These are phyloP conservation scores for Clarias magur DNA, from an alignment of 2,113 vertebrate species.

Conservation along the genomic window DNA sequence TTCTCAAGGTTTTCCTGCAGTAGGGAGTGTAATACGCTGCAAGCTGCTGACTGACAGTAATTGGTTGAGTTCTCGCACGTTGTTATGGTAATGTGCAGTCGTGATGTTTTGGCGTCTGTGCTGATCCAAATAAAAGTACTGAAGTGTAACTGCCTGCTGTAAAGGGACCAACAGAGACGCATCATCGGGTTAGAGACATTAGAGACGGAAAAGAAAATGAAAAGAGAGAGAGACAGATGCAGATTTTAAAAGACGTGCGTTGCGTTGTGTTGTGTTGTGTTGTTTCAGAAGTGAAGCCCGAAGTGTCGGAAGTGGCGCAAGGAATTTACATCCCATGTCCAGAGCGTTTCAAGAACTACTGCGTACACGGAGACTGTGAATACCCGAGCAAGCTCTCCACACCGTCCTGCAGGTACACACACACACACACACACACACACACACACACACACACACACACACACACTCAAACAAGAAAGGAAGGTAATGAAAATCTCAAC, in stretches of 20 bases:
- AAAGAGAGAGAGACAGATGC: not conserved
- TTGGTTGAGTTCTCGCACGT: slow-evolving; percentile 9
- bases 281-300: slow-evolving; percentile 79
- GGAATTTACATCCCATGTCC: slow-evolving; percentile 92
- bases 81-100: not conserved
- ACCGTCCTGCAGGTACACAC: slow-evolving; percentile 91
- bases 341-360: slow-evolving; percentile 92
- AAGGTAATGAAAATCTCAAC: not conserved
- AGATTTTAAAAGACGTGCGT: not conserved
- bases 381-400: slow-evolving; percentile 86
- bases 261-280: slow-evolving; percentile 24
- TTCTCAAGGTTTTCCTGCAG: not conserved
- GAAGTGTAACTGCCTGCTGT: not conserved
- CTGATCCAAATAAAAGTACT: slow-evolving; percentile 22
- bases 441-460: slow-evolving; percentile 50
- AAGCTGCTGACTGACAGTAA: slow-evolving; percentile 30
- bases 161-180: not conserved
- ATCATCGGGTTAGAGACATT: not conserved
- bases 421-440: slow-evolving; percentile 24
- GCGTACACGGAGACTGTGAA: slow-evolving; percentile 95
- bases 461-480: slow-evolving; percentile 1
- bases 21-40: not conserved
- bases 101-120: slow-evolving; percentile 25
- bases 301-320: slow-evolving; percentile 83
- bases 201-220: not conserved